Base-by-base conservation (phyloP, 2,113 vertebrate species). In the Toxotes chatareus region DNA sequence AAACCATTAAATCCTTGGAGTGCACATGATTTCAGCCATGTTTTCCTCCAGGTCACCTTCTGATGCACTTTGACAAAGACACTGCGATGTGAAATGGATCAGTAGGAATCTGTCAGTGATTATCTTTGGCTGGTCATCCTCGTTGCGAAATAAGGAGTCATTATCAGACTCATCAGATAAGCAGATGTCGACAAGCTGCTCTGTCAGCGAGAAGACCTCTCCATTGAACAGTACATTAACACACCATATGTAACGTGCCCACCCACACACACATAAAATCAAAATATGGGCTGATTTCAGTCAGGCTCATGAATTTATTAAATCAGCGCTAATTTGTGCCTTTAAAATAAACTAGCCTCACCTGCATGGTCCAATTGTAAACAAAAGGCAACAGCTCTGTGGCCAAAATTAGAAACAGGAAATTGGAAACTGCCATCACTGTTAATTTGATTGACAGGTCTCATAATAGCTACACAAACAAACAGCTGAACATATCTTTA, bases 121-220 rank as follows among this genome's bases (percentile, higher is more conserved):
- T 88, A 87, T 90, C 88, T 91, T 88, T 84, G 69, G 73, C 91
- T 87, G 89, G 90, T 90, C 91, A 91, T 85, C 88, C 73, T 82
- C 61, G 13, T 61, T 88, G 82, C 70, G 74, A 78, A 92, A 85
- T 88, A 88, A 86, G 73, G 76, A 89, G 81, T 91, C 92, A 93
- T 93, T 93, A 93, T 90, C 73, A 84, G 86, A 94, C 77, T 90
- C 89, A 93, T 94, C 92, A 93, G 92, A 94, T 85, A 82, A 91
- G 80, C 93, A 95, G 91, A 93, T 91, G 90, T 94, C 88, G 90
- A 88, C 90, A 93, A 95, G 93, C 93, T 93, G 89, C 88, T 93
- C 83, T 83, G 78, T 86, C 79, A 88, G 83, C 19, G 84, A 91
- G 83, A 85, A 82, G 88, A 86, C 83, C 71, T 86, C 86, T 85